phyloP scores from a whole-genome alignment of 2,888 invertebrate genomes.

The Pristionchus fissidentatus region DNA sequence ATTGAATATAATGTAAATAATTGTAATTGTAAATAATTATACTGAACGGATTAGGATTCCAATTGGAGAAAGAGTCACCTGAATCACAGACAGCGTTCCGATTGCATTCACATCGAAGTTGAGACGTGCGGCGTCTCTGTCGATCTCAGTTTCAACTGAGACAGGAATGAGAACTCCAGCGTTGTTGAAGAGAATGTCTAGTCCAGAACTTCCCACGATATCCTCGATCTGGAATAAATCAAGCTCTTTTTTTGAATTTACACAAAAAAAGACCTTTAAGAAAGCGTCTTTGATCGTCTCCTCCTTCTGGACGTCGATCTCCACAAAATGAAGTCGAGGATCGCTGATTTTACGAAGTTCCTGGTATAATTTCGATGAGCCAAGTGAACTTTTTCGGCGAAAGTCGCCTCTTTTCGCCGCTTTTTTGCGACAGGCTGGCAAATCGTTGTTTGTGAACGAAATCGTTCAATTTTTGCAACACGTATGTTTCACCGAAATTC shows the following conservation, averaged over 20 bases:
- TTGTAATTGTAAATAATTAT: no score
- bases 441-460: no score
- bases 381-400: no score
- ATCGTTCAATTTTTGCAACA: no score
- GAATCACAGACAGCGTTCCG: conserved; percentile 26
- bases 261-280: background rate
- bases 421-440: no score
- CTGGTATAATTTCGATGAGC: background rate
- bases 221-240: background rate
- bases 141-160: conserved; percentile 5
- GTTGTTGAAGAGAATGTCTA: conserved; percentile 17
- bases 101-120: background rate
- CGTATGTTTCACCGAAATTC: no score
- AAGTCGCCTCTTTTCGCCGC: no score
- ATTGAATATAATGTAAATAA: no score
- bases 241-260: no score
- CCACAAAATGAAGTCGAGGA: conserved; percentile 15
- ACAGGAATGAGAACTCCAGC: conserved; percentile 11
- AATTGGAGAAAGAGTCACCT: background rate
- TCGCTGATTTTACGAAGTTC: background rate
- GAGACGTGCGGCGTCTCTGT: background rate
- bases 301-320: conserved; percentile 25
- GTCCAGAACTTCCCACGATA: background rate
- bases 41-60: background rate
- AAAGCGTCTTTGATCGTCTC: conserved; percentile 8